Evolutionary conservation across 2,888 invertebrate species (phyloP), one percentile per base, ranked within the genome.

Genomic region (Rhogogaster chlorosoma): DNA sequence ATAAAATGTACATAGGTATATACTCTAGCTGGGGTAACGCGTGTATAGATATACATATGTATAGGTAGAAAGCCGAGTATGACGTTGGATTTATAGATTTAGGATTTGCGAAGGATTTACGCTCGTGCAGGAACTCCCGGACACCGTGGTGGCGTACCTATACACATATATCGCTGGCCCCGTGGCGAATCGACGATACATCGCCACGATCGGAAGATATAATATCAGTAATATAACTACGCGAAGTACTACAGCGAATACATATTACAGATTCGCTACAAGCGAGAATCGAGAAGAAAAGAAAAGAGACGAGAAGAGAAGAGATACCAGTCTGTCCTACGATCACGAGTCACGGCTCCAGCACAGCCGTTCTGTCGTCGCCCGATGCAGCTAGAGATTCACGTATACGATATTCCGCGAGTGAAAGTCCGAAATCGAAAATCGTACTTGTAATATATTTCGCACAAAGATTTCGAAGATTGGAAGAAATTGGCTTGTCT

Each of bases 201-300:
- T 83, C 67, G 45, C 83, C 45, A 49, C 67, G 67, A 83, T 45
- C n/a, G 10, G 83, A 67, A 83, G 83, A 83, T 42, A 80, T 83
- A 67, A 70, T 45, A 70, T 83, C 70, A 45, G 83, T 67, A 83
- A 45, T 67, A 45, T 70, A 32, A 70, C 83, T 67, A 83, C 67
- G 49, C 67, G 49, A 67, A 82, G 26, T 45, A 29, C 82, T 38
- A 67, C 45, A 9, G 42, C 64, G 82, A 67, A 83, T 83, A 67
- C 67, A 83, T 70, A 83, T 70, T 83, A 83, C 67, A 83, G 83
- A 83, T 83, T 83, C 83, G 83, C 67, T 70, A 67, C 45, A 42
- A 67, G 42, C 32, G 29, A 18, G 45, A 22, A 73, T 29, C 32
- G 78, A 53, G 29, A 53, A 78, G 49, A 61, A n/a, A 57, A 57